Conservation (phyloP, 92 coral and sea anemone species). For the Epizoanthus stellaris region DNA sequence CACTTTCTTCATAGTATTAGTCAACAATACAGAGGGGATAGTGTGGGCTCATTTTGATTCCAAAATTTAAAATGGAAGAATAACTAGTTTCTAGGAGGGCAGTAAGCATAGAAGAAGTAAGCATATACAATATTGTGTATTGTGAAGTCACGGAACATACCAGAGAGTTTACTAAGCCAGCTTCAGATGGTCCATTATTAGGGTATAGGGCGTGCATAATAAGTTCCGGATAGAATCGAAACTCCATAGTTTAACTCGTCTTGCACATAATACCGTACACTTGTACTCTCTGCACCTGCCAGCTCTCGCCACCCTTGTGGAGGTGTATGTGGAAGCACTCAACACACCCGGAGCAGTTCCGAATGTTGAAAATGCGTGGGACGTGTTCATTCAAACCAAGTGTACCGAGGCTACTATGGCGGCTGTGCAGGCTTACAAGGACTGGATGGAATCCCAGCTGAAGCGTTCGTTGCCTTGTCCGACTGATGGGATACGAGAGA, state of each 20-base stretch:
- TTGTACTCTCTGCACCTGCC: neutral
- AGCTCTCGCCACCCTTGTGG: slow-evolving; percentile 84
- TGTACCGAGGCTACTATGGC: slow-evolving; percentile 63
- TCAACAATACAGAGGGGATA: too few relatives aligned
- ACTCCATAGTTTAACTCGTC: neutral
- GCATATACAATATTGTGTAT: too few relatives aligned
- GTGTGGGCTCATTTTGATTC: too few relatives aligned
- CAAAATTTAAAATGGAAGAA: too few relatives aligned
- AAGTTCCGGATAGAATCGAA: too few relatives aligned
- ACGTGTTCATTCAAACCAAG: slow-evolving; percentile 68
- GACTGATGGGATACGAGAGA: slow-evolving; percentile 63
- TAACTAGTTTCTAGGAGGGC: too few relatives aligned
- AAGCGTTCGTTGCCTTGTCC: slow-evolving; percentile 66
- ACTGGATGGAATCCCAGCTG: slow-evolving; percentile 59
- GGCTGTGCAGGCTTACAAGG: slow-evolving; percentile 46
- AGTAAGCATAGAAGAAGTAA: too few relatives aligned
- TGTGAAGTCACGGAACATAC: too few relatives aligned
- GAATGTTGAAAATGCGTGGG: slow-evolving; percentile 84
- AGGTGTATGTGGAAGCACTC: slow-evolving; percentile 79
- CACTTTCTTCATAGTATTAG: too few relatives aligned
- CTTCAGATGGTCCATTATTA: too few relatives aligned
- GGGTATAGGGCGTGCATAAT: too few relatives aligned
- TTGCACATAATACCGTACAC: neutral
- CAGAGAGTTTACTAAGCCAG: too few relatives aligned
- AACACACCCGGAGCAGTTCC: slow-evolving; percentile 95